Base-by-base conservation (phyloP, 2,797 vertebrate species). In the Xyrichtys novacula region DNA sequence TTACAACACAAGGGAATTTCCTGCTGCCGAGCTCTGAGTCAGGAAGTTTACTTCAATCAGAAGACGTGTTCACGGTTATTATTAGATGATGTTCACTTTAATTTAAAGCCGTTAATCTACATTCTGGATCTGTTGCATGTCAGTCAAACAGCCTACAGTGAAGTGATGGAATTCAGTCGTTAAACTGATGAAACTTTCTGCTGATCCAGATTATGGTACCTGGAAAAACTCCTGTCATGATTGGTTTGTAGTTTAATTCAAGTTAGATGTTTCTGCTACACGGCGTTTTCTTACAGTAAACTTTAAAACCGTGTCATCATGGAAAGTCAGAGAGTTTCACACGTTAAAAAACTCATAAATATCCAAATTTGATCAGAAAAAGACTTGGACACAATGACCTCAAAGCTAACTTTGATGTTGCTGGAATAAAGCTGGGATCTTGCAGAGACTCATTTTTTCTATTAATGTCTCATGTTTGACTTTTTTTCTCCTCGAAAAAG, bases 1-100 rank as follows among this genome's bases (percentile, higher is more conserved):
- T 73, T 42, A 56, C 48, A 48, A 31, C 68, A 55, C 0, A 9
- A 60, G 82, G 84, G 82, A 83, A 46, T 85, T 88, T 85, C 84
- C 85, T 77, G 61, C 49, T 29, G 48, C 63, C 31, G 66, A 32
- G 19, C 53, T 68, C 15, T 75, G 71, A 80, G 54, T 79, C 69
- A 36, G 50, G 56, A 66, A 55, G 59, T 42, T 19, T 5, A 17
- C 43, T 47, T 52, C 22, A 43, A 7, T 32, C 44, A 17, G 23
- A 49, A 29, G 25, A 29, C 8, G 23, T 47, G 10, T 2, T 22
- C 20, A n/a, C 11, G 16, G 25, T 38, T 49, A 25, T 49, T 26
- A 29, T 36, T n/a, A 52, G 23, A 42, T 0, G 5, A 10, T 17
- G 46, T 40, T 49, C 36, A n/a, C 38, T 55, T 43, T 19, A 34